Evolutionary conservation across 2,113 vertebrate genomes (phyloP), one percentile per base, ranked within the genome.

Genomic region (Pseudonaja textilis): DNA sequence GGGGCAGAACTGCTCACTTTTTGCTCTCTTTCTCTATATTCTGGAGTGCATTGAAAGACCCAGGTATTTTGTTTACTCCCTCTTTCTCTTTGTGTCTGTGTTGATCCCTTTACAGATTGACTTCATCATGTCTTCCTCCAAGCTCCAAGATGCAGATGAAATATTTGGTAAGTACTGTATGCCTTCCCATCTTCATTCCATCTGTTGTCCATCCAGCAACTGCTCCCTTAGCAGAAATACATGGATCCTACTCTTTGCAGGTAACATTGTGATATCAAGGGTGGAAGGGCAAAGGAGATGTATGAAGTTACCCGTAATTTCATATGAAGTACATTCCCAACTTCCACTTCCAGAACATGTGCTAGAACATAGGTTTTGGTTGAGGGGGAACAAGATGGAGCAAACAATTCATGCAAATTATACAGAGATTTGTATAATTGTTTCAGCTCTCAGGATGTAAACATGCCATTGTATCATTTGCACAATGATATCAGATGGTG

Each of bases 51-150:
- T 74, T 74, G 69, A 81, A 81, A 42, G 6, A 5, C 12, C 12
- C 50, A n/a, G 26, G 45, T 29, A 12, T n/a, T n/a, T 81, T 23
- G 18, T 16, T 29, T 45, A 57, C 22, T 25, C 47, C 4, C 16
- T 39, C 55, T 18, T 8, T 52, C 59, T 42, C 54, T 29, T 7
- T 85, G n/a, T 90, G 29, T 69, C 3, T 16, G 10, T 81, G 34
- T 22, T 81, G 34, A 81, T 81, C 6, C 92, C 59, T 59, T 89
- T 91, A 52, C 93, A 96, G 96, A 94, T 7, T 93, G 85, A 90
- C 52, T 91, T 91, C 93, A 92, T 90, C 90, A 96, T 96, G 95
- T 96, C 96, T 18, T 94, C 94, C 93, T 96, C 95, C 94, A 96
- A 94, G 45, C 94, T 95, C 86, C 96, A 95, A 93, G 96, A 96